These are phyloP conservation scores for Cryptoblepharus egeriae DNA, from an alignment of 2,797 vertebrate genomes.

Conservation along the genomic window DNA sequence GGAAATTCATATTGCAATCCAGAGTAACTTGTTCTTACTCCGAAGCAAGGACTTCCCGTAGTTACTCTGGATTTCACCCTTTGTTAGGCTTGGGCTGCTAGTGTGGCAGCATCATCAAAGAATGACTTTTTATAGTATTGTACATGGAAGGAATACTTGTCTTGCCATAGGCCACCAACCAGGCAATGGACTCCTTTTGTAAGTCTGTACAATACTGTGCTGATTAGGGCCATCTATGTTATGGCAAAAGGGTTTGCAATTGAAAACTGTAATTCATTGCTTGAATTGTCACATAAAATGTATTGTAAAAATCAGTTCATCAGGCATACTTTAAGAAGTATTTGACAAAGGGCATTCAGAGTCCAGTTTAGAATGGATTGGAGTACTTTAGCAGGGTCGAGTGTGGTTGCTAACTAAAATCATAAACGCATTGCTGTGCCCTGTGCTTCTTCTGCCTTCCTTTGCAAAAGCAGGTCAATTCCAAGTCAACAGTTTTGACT, in stretches of 20 bases:
- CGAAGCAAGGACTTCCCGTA: too few species aligned
- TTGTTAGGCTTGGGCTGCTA: too few species aligned
- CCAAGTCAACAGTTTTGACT: too few species aligned
- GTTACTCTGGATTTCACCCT: too few species aligned
- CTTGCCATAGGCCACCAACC: not conserved
- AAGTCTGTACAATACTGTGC: not conserved
- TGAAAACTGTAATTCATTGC: not conserved
- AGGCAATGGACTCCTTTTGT: not conserved
- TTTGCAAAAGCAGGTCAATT: not conserved
- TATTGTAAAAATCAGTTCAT: not conserved
- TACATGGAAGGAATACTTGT: not conserved
- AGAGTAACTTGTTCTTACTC: too few species aligned
- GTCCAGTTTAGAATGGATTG: not conserved
- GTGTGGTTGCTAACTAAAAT: accelerated
- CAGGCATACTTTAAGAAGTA: not conserved
- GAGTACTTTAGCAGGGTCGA: not conserved
- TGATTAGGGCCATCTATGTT: not conserved
- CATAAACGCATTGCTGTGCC: not conserved
- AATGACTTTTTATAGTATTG: too few species aligned
- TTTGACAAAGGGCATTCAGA: not conserved
- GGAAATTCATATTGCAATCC: too few species aligned
- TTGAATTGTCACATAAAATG: not conserved
- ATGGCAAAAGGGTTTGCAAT: not conserved
- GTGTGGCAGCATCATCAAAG: too few species aligned
- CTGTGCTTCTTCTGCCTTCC: not conserved